These are phyloP conservation scores for Procambarus clarkii DNA, from an alignment of 1,140 invertebrate species.

Conservation along the genomic window DNA sequence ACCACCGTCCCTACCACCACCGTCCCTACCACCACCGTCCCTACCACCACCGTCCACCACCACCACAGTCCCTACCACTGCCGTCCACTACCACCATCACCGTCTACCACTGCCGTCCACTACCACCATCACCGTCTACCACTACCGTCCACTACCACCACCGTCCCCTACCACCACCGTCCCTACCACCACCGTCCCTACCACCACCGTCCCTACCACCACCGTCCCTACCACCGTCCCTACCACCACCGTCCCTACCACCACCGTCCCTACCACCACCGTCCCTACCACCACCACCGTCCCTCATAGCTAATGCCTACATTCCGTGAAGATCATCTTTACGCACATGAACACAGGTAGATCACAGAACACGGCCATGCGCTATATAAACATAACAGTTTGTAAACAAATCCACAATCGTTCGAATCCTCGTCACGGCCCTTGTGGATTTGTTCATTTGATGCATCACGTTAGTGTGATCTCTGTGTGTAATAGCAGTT, in stretches of 20 bases:
- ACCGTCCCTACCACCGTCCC: too few species aligned
- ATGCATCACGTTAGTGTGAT: too few species aligned
- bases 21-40: neutral
- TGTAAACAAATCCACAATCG: too few species aligned
- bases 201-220: neutral
- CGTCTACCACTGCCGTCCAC: neutral
- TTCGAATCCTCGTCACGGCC: too few species aligned
- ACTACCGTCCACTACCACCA: slow-evolving; percentile 1
- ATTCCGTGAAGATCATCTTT: too few species aligned
- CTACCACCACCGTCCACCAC: neutral
- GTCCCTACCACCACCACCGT: neutral
- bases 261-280: too few species aligned
- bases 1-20: neutral
- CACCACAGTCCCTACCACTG: too few species aligned
- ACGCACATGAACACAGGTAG: neutral
- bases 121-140: slow-evolving; percentile 3
- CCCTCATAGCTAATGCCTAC: neutral
- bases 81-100: too few species aligned
- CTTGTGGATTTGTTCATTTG: too few species aligned
- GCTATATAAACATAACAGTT: neutral
- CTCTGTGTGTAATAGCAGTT: too few species aligned
- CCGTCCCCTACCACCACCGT: neutral
- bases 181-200: neutral
- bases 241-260: too few species aligned
- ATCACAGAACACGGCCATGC: neutral